Evolutionary conservation across 2,113 vertebrate genomes (phyloP), one percentile per base, ranked within the genome.

Genomic region (Catharus bicknelli): DNA sequence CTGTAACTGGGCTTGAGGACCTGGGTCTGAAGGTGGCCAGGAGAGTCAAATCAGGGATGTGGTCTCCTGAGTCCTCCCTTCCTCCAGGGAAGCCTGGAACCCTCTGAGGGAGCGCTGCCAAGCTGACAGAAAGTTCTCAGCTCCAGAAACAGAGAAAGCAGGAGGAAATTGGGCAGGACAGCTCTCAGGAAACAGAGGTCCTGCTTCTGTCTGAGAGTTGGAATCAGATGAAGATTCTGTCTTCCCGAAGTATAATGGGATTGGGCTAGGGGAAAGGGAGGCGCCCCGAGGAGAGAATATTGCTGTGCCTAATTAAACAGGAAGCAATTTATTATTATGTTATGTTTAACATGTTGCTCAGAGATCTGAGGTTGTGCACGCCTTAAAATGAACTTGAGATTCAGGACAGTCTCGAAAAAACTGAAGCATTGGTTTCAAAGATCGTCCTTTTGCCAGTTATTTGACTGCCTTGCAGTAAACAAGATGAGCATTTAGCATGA

Each of bases 241-340:
- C 80, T 77, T 69, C 51, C 29, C 21, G 7, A 42, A 83, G 47
- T 34, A 19, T 63, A 86, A 91, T 43, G 30, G 89, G 30, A 67
- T 32, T 67, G 74, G 61, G 51, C 27, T n/a, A 42, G 30, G 64
- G 86, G 26, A 78, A 90, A 82, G 70, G 62, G 67, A 89, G 66
- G 53, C 61, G 27, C 74, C 70, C 29, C 0, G 0, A 87, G 87
- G 66, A 79, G 20, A 87, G 45, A 92, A 72, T 89, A 75, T 78
- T 85, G 78, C 90, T 82, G 45, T 36, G 61, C 42, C 66, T 95
- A 79, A 82, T 79, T 85, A 89, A 95, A 80, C 64, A 85, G 90
- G 91, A 95, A 89, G 50, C 22, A 50, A 48, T 79, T 95, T 82
- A 53, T 84, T 86, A 82, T 59, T 81, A 38, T 38, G 38, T 38